Evolutionary conservation across 2,797 vertebrate species (phyloP), one percentile per base, ranked within the genome.

Genomic region (Pyrocephalus nanus): DNA sequence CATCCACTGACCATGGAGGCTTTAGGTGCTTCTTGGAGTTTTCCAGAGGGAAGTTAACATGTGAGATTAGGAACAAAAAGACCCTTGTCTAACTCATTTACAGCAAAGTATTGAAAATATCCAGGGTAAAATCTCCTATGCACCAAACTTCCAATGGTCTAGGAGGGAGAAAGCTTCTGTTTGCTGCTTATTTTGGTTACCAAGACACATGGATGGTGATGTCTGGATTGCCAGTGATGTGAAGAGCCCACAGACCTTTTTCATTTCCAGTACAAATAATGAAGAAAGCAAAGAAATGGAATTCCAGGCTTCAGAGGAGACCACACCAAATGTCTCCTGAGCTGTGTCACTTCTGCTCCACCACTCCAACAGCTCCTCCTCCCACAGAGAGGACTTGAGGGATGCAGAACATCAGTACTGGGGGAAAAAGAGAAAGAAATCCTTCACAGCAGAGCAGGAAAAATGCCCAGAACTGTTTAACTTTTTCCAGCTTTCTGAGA

Each of bases 401-500:
- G 55, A 73, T 27, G 75, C 58, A 64, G 43, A 83, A 69, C 20
- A 3, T 34, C 74, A n/a, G 5, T 27, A 40, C 14, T 38, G 30
- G 58, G 78, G 18, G 18, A 23, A 15, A 20, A 22, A 42, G 48
- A 20, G 25, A 43, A 72, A 90, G 26, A 57, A 79, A 65, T 80
- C 8, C 0, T 85, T 80, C 62, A 19, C 40, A 61, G 20, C 58
- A 72, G 73, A 76, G 55, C 0, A 53, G 69, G 57, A n/a, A 43
- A 76, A 69, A 53, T 12, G 42, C 70, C 61, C 34, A 70, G 62
- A 95, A 48, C 70, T 53, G 40, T 27, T 9, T 3, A 72, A 85
- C 91, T 96, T 95, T 76, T 85, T 62, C 26, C 27, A 83, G 40
- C 54, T 87, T 80, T 93, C 87, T 88, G 78, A 47, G 11, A 21